Evolutionary conservation across 2,113 vertebrate genomes (phyloP).

Genomic region (Otus sunia): DNA sequence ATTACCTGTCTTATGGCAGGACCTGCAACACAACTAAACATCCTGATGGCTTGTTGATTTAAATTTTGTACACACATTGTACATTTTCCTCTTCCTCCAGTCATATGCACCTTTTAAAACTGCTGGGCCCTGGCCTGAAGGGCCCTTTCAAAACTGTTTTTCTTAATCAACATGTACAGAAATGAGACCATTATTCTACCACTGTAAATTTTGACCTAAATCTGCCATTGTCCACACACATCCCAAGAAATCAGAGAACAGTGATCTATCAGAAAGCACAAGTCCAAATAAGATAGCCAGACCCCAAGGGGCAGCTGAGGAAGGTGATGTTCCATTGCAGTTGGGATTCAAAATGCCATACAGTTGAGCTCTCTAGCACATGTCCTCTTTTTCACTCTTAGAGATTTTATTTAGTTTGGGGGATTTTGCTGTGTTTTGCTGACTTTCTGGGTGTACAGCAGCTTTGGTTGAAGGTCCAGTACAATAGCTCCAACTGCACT

Average conservation of each 20-base stretch:
- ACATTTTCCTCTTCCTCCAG: background rate
- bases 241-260: background rate
- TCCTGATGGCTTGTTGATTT: background rate
- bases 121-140: background rate
- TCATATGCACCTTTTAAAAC: background rate
- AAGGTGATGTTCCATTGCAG: background rate
- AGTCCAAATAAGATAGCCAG: background rate
- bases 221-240: background rate
- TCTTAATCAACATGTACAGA: background rate
- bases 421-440: background rate
- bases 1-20: background rate
- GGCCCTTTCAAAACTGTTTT: background rate
- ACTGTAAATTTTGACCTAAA: background rate
- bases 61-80: background rate
- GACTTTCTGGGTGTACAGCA: background rate
- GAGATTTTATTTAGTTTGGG: background rate
- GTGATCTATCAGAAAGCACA: background rate
- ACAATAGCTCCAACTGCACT: conserved; percentile 7
- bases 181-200: background rate
- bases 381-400: background rate
- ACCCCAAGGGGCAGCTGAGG: background rate
- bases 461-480: conserved; percentile 1
- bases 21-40: background rate
- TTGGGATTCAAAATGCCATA: background rate
- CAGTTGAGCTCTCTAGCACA: background rate